Conservation (phyloP, 2,113 vertebrate genomes). For the Poeciliopsis occidentalis region DNA sequence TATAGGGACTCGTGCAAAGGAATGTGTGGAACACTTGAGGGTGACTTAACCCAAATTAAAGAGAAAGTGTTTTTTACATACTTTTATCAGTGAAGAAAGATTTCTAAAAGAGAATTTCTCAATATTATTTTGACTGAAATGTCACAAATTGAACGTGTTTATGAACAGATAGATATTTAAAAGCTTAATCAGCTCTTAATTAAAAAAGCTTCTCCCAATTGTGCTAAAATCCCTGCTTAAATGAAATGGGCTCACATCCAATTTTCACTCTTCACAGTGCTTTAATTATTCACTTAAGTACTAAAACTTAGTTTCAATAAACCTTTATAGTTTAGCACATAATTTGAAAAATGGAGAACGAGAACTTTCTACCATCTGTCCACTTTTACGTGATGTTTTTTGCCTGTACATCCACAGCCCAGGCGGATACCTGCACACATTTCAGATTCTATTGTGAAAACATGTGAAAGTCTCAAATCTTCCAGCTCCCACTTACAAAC, state of each 20-base stretch:
- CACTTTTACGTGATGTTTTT: not conserved
- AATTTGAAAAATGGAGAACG: not conserved
- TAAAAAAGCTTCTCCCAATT: not conserved
- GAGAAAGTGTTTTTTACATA: constrained; percentile 1
- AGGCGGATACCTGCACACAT: not conserved
- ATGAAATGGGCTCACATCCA: not conserved
- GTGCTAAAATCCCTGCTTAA: not conserved
- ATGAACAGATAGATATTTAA: no score
- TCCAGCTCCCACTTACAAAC: no score
- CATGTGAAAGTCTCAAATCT: no score
- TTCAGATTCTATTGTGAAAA: no score
- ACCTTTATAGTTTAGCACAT: not conserved
- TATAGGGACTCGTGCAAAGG: constrained; percentile 32
- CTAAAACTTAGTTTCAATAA: not conserved
- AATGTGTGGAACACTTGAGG: constrained; percentile 38
- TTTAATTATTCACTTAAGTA: not conserved
- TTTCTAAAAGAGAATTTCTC: no score
- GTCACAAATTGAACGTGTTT: no score
- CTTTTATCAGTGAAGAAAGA: not conserved
- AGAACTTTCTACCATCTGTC: not conserved
- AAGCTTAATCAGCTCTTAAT: not conserved
- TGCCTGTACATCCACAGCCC: not conserved
- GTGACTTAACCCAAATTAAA: constrained; percentile 22
- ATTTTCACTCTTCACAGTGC: not conserved
- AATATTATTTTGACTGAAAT: not conserved